Evolutionary conservation across 2,888 invertebrate species (phyloP), one percentile per base, ranked within the genome.

Genomic region (Alloplasta piceator): DNA sequence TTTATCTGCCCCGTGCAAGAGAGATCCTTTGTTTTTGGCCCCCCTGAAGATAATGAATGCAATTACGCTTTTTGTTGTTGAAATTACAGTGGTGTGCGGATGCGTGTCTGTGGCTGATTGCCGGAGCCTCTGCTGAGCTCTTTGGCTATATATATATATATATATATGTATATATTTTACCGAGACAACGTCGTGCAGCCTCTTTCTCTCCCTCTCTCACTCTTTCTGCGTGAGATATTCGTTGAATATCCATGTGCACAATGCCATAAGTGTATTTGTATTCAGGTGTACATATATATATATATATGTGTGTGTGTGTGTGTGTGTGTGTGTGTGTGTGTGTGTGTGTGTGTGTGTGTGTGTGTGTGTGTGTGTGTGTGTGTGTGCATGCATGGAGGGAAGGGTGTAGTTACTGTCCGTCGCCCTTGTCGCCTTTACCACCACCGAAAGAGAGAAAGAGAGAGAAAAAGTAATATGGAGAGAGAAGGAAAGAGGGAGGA

Each of bases 61-160:
- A 90, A 90, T 90, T 90, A 89, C 86, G 87, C 85, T 90, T 90
- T 90, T 90, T 90, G 90, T 90, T 89, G 87, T 88, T 86, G 87
- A 89, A 90, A 90, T 89, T 89, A 89, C 86, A 86, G 87, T 86
- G 84, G 87, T 87, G 85, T 83, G 84, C 83, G 86, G 86, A 87
- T 87, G 88, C 89, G 87, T 89, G 89, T 87, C 86, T 86, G 89
- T 80, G 85, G 84, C 84, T 90, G 90, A 90, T 90, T 90, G 89
- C 89, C 85, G 87, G 85, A 86, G 86, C 84, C 26, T 26, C 26
- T 3, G 26, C 26, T 26, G 26, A 26, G 26, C 26, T 26, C 26
- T 63, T n/a, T 63, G 67, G 56, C 63, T 68, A 55, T 61, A 26
- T 26, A 26, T 26, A 26, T 26, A 3, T 26, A 26, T 26, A 2